Evolutionary conservation across 2,113 vertebrate species (phyloP).

Genomic region (Hippopotamus amphibius): DNA sequence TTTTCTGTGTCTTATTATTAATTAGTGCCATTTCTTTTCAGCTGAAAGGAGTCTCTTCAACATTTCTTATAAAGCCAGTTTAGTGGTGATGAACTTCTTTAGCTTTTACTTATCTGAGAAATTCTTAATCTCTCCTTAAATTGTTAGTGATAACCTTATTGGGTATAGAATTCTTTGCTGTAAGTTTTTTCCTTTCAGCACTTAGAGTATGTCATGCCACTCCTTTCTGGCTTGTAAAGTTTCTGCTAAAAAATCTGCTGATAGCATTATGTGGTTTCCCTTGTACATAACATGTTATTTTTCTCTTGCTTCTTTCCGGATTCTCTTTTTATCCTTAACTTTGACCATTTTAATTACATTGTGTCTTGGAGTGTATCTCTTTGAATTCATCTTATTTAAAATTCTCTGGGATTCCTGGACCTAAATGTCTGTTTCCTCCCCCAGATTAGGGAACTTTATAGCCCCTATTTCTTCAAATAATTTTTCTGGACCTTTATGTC

Average conservation of each 20-base stretch:
- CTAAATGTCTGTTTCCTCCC: not conserved
- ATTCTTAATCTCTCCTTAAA: not conserved
- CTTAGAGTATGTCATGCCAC: not conserved
- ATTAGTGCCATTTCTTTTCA: not conserved
- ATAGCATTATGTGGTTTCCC: not conserved
- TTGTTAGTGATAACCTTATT: not conserved
- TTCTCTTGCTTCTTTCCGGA: not conserved
- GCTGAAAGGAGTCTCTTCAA: not conserved
- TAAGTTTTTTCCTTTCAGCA: not conserved
- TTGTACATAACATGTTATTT: not conserved
- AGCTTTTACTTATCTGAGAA: not conserved
- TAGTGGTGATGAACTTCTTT: not conserved
- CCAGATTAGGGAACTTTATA: not conserved
- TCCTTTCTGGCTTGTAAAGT: not conserved
- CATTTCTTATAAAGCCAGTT: not conserved
- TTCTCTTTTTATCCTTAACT: not conserved
- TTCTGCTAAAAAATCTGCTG: not conserved
- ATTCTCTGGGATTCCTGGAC: not conserved
- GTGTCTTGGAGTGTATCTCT: not conserved
- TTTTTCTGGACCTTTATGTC: not conserved
- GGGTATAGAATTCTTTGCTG: not conserved
- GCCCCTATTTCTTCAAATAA: not conserved
- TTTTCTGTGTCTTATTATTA: not conserved
- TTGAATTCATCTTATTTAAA: not conserved
- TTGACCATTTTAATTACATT: not conserved